phyloP scores from a whole-genome alignment of 2,888 invertebrate genomes.

The Hedychridium roseum region DNA sequence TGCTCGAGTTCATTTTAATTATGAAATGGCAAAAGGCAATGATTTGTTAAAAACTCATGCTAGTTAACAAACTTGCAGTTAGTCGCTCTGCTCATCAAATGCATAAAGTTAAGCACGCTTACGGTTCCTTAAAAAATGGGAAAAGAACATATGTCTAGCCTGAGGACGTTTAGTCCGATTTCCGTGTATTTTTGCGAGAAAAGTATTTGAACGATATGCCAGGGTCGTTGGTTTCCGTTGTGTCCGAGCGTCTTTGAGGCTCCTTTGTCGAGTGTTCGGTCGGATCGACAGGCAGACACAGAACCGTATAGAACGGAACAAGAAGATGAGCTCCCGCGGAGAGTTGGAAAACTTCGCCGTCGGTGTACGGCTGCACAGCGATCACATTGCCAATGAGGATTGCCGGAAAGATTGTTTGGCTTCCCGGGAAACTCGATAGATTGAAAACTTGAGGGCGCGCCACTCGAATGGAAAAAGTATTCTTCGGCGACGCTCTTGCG shows the following conservation, averaged over 20 bases:
- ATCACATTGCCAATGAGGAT: conserved; percentile 47
- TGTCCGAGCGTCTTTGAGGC: neutral
- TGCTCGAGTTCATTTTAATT: too few species aligned
- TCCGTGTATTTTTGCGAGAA: too few species aligned
- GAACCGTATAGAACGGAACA: conserved; percentile 14
- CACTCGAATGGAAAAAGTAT: conserved; percentile 27
- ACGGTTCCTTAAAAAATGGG: too few species aligned
- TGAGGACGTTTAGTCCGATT: too few species aligned
- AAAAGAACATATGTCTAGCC: too few species aligned
- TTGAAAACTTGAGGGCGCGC: conserved; percentile 36
- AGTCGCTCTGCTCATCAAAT: too few species aligned
- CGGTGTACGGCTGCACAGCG: conserved; percentile 22
- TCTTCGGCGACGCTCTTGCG: conserved; percentile 13
- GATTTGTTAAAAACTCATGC: too few species aligned
- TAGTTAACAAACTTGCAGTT: too few species aligned
- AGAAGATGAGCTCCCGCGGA: conserved; percentile 10
- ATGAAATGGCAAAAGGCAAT: too few species aligned
- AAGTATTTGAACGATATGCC: too few species aligned
- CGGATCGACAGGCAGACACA: conserved; percentile 4
- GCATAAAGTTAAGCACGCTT: too few species aligned
- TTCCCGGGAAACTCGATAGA: conserved; percentile 43
- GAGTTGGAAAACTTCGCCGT: conserved; percentile 28
- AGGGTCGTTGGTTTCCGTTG: neutral
- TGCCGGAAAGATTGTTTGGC: conserved; percentile 48
- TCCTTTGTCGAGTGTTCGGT: neutral